Evolutionary conservation across 2,797 vertebrate species (phyloP), one percentile per base, ranked within the genome.

Genomic region (Lepilemur septentrionalis): DNA sequence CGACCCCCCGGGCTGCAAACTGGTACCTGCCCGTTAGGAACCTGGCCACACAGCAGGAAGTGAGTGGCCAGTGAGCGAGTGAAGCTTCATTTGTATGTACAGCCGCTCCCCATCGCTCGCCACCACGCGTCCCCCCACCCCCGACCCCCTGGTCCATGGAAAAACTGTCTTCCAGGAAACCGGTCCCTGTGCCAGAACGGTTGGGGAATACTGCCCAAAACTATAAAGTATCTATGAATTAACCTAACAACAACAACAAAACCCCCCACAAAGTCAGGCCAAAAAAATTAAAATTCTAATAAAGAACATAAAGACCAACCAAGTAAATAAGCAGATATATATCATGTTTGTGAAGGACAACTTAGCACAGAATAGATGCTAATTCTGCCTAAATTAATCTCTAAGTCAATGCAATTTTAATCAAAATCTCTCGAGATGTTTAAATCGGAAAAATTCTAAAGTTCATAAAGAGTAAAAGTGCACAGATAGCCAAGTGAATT

Each of bases 221-320:
- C 35, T 76, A 15, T 73, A 84, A 93, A 87, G 12, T 52, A 87
- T 38, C 57, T 78, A 25, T 82, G 63, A 76, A 89, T 83, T 91
- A 89, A 69, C 48, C 17, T 79, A 89, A 83, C 28, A 52, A 20
- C n/a, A 61, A 5, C 25, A 87, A 46, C 67, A n/a, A 65, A 38
- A 38, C 38, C 38, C 38, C 38, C 30, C 22, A 75, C 61, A 28
- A 55, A 35, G 14, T 57, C 63, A 43, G 57, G 46, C 46, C 38
- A 35, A 79, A n/a, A 59, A 89, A 94, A 63, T 85, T 10, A 75
- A 92, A 80, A 83, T 41, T 65, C 22, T 94, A 91, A 83, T 50
- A 76, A 94, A 94, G 6, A 4, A 30, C 28, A 48, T 59, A 75
- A 94, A n/a, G 20, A 79, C 55, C 22, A 70, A 61, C 43, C n/a